Conservation (phyloP, 2,888 invertebrate genomes). For the Spisula subtruncata region DNA sequence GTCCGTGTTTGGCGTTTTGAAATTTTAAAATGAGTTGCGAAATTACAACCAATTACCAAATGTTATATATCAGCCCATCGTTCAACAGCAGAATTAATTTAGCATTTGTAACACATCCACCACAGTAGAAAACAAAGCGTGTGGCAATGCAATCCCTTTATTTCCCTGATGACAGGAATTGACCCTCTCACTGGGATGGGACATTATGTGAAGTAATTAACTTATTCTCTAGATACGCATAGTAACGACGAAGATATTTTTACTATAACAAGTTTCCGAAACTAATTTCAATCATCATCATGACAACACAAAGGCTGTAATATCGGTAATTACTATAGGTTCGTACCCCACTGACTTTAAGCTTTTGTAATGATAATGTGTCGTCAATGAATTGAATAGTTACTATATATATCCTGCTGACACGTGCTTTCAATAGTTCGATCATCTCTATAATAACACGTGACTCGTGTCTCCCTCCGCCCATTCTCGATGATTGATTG, state of each 20-base stretch:
- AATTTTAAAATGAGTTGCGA: not conserved
- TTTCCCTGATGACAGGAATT: not conserved
- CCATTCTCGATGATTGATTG: not conserved
- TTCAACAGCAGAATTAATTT: not conserved
- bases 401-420: not conserved
- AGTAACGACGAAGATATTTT: constrained; percentile 2
- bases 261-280: not conserved
- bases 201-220: constrained; percentile 25
- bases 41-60: constrained; percentile 15
- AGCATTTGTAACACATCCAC: not conserved
- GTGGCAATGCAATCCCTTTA: not conserved
- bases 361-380: constrained; percentile 16
- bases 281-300: not conserved
- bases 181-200: not conserved
- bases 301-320: not conserved
- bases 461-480: not conserved
- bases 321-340: not conserved
- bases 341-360: not conserved
- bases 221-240: not conserved
- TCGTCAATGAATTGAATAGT: not conserved
- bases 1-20: not conserved
- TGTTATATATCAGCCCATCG: not conserved
- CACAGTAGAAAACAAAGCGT: not conserved
- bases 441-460: not conserved
- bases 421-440: not conserved